A percentile compares a stretch with the other conserved stretches of the same genome.
Evolutionary conservation across 2,888 invertebrate genomes (phyloP).

Genomic region (Pseudanteris insignis): DNA sequence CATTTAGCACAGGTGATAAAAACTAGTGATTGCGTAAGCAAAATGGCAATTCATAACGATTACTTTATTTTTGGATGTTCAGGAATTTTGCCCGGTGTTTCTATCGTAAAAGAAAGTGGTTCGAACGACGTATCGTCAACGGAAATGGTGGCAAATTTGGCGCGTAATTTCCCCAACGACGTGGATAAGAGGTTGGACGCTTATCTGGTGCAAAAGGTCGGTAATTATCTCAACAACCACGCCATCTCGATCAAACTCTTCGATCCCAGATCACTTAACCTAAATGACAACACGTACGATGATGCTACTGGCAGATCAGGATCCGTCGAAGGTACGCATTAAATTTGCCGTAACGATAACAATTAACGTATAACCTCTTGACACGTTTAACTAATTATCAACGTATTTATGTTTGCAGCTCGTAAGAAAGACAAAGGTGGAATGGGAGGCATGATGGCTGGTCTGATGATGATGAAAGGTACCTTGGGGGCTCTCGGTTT

Average conservation of each 20-base stretch:
- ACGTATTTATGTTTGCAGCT: slow-evolving; percentile 49
- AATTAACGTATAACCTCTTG: neutral
- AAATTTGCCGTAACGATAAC: too few relatives aligned
- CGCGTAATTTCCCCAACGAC: slow-evolving; percentile 79
- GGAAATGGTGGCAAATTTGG: slow-evolving; percentile 79
- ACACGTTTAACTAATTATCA: slow-evolving; percentile 1
- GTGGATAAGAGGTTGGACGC: slow-evolving; percentile 81
- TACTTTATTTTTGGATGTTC: neutral
- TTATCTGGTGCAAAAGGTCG: slow-evolving; percentile 76
- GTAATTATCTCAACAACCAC: slow-evolving; percentile 77
- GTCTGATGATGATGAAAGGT: slow-evolving; percentile 73
- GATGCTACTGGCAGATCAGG: slow-evolving; percentile 56
- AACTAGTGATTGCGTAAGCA: too few relatives aligned
- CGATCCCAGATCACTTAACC: slow-evolving; percentile 72
- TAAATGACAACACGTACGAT: slow-evolving; percentile 67
- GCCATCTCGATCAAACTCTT: slow-evolving; percentile 77
- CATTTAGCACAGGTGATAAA: too few relatives aligned
- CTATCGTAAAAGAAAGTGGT: slow-evolving; percentile 74
- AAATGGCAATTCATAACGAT: neutral
- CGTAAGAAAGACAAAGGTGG: slow-evolving; percentile 64
- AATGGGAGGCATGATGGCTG: slow-evolving; percentile 66
- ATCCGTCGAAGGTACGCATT: slow-evolving; percentile 48
- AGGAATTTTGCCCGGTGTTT: slow-evolving; percentile 76
- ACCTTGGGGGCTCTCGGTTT: slow-evolving; percentile 79
- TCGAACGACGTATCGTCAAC: slow-evolving; percentile 69